Base-by-base conservation (phyloP, 2,797 vertebrate species). In the Pteronotus mesoamericanus region DNA sequence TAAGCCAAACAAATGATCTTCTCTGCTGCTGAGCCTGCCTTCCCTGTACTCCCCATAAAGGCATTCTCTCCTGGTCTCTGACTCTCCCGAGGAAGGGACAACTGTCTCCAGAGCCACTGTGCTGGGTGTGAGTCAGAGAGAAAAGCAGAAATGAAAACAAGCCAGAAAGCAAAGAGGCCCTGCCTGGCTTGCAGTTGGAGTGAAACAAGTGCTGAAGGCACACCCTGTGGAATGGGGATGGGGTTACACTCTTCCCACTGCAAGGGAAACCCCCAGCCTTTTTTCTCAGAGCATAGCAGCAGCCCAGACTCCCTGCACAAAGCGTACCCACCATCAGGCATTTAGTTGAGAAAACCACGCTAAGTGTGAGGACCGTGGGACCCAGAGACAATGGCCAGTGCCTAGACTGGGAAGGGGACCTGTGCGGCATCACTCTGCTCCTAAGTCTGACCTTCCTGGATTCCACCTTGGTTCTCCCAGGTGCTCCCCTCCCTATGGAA, bases 101-200 rank as follows among this genome's bases (percentile, higher is more conserved):
- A 78, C 22, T 39, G 16, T 89, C 84, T 66, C 21, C 4, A 19
- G 59, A 71, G 95, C 37, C 29, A 55, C 66, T 5, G 1, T 55
- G n/a, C 48, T 44, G 66, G 51, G 42, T 0, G 6, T 89, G 53
- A 95, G 72, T 95, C 91, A 96, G 85, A 94, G 39, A 89, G 51
- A 64, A 93, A 82, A 72, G 86, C 53, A 82, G 91, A 82, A 94
- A 80, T 9, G 34, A 89, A 82, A 94, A 53, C 34, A 21, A 86
- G n/a, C 39, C 72, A 39, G 84, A 72, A 29, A 86, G 85, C 64
- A 53, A 44, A 37, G 34, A 72, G 53, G 37, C 21, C 48, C 74
- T 61, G n/a, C 55, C 48, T 29, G 12, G 48, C 34, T 42, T 29
- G 18, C 14, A 32, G 44, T 51, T 6, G 22, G 21, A 1, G 3